A percentile compares a stretch with the other conserved stretches of the same genome.
These are phyloP conservation scores for Trachelus troglodyta DNA, from an alignment of 2,888 invertebrate genomes.

Conservation along the genomic window DNA sequence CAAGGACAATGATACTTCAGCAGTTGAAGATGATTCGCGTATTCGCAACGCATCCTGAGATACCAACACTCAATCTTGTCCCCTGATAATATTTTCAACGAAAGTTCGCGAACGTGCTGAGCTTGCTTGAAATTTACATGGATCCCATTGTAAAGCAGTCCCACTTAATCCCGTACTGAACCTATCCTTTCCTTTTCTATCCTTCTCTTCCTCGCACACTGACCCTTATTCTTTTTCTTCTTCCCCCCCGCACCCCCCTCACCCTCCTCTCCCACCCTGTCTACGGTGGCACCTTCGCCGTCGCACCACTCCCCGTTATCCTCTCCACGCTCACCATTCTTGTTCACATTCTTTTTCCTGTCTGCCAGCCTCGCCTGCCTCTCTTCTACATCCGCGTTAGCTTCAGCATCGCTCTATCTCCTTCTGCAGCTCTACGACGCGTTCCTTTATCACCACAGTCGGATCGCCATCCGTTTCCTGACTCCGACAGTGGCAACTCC, in stretches of 20 bases:
- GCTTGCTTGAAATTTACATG: conserved; percentile 5
- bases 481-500: background rate
- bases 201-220: background rate
- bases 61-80: background rate
- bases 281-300: background rate
- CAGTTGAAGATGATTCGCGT: background rate
- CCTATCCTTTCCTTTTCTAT: background rate
- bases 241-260: background rate
- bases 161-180: background rate
- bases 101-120: background rate
- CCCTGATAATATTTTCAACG: background rate
- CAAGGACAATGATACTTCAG: background rate
- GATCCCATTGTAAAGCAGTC: background rate
- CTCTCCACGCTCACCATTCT: background rate
- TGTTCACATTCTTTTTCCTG: background rate
- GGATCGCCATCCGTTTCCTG: conserved; percentile 38
- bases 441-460: conserved; percentile 36
- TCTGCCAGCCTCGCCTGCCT: background rate
- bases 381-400: background rate
- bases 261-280: background rate
- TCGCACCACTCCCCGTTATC: background rate
- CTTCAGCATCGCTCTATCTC: background rate
- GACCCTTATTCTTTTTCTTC: background rate
- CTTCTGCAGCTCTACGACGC: conserved; percentile 5
- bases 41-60: background rate